phyloP scores from a whole-genome alignment of 92 coral and sea anemone species.

The Porites lobata region DNA sequence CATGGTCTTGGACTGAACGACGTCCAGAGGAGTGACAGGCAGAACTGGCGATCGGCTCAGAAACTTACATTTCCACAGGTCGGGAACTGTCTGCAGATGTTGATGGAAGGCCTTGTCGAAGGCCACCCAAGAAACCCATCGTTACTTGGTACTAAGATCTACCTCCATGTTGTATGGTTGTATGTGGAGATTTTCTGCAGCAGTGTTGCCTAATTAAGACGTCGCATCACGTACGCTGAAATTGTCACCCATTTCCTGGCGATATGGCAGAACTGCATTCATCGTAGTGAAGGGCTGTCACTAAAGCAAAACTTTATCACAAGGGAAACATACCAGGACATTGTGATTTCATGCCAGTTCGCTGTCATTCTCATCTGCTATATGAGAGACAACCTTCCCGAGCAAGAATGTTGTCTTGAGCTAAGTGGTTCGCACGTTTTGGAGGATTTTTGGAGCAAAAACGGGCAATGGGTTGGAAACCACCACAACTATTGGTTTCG shows the following conservation, averaged over 20 bases:
- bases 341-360: conserved; percentile 66
- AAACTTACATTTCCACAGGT: conserved; percentile 17
- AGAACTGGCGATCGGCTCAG: conserved; percentile 30
- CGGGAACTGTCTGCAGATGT: background rate
- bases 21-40: background rate
- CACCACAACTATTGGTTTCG: conserved; percentile 74
- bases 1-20: background rate
- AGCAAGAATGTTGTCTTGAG: conserved; percentile 47
- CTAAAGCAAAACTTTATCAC: conserved; percentile 49
- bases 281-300: conserved; percentile 9
- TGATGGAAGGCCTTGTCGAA: background rate
- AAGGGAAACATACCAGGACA: conserved; percentile 41
- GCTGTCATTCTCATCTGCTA: conserved; percentile 65
- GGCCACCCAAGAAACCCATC: conserved; percentile 21
- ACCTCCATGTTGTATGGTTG: conserved; percentile 40
- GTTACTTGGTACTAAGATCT: conserved; percentile 41
- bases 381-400: conserved; percentile 66
- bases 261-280: conserved; percentile 59
- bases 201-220: conserved; percentile 41
- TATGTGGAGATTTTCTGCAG: conserved; percentile 50
- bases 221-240: conserved; percentile 61
- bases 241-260: conserved; percentile 59
- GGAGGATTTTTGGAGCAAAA: conserved; percentile 65
- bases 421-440: conserved; percentile 53
- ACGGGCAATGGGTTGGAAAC: conserved; percentile 79